Base-by-base conservation (phyloP, 2,797 vertebrate species). In the Ambastaia sidthimunki region DNA sequence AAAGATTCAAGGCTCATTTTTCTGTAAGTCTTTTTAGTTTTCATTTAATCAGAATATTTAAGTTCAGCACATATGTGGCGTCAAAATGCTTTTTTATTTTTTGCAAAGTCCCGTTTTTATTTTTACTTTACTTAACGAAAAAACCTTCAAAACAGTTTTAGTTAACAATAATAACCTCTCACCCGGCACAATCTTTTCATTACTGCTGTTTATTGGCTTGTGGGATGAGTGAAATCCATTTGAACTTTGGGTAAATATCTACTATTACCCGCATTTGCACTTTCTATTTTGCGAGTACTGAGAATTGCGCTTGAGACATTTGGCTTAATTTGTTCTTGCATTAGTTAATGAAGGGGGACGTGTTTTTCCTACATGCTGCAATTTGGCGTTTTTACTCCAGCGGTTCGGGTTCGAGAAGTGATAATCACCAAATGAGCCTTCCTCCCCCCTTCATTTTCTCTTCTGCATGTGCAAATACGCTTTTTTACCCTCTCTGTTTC, bases 371-470 rank as follows among this genome's bases (percentile, higher is more conserved):
- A 72, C 62, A 55, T 66, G 52, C 76, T 74, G 23, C 71, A 76
- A 76, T 77, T 76, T 65, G 25, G 76, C 76, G 63, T 73, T 76
- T 55, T 59, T 69, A 68, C 21, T 5, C 62, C 62, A 60, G 52
- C 19, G 57, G 52, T 76, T 73, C 74, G 74, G 54, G 65, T 62
- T 77, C 50, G 19, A 67, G 76, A 73, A 41, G 57, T 76, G 78
- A 78, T 82, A 81, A 81, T 82, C 68, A 59, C 21, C 70, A 66
- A 82, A 82, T 73, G 48, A 83, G 67, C 57, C 50, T 2, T 37
- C 9, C 28, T 15, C 60, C 34, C 62, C 15, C 16, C 18, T 41
- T 55, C 15, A 65, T 55, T 69, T 31, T 57, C 54, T 54, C 44
- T 52, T 41, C 21, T 76, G 75, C 31, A 70, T 5, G 50, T 44